These are phyloP conservation scores for Chorisops tibialis DNA, from an alignment of 2,888 invertebrate genomes.

Conservation along the genomic window DNA sequence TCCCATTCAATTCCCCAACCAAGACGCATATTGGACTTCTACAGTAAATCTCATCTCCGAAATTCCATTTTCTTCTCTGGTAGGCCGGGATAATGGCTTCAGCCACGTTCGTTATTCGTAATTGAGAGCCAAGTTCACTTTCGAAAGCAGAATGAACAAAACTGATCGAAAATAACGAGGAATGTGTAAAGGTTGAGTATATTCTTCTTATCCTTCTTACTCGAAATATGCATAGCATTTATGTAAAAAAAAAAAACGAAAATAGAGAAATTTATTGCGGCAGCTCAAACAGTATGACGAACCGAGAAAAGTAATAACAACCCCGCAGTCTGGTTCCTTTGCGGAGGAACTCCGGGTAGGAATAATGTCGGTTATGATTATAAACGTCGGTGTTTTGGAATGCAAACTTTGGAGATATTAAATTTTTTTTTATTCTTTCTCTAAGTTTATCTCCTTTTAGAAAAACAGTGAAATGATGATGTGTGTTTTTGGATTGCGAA, in stretches of 20 bases:
- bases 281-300: not conserved
- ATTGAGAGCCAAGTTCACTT: not conserved
- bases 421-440: conserved; percentile 14
- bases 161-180: conserved; percentile 16
- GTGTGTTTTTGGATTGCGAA: conserved; percentile 13
- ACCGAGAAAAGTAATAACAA: conserved; percentile 8
- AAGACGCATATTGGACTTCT: conserved; percentile 10
- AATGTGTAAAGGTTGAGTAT: conserved; percentile 8
- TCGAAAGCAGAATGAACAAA: not conserved
- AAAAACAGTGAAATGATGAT: conserved; percentile 10
- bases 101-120: not conserved
- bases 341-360: not conserved
- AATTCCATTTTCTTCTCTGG: not conserved
- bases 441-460: not conserved
- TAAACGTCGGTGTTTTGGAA: conserved; percentile 14
- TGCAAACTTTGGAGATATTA: conserved; percentile 16
- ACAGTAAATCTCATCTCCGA: conserved; percentile 6
- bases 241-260: conserved; percentile 2
- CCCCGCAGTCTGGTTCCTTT: not conserved
- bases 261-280: not conserved
- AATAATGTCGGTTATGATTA: conserved; percentile 17
- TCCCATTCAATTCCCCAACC: conserved; percentile 9
- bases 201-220: not conserved
- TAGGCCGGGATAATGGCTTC: not conserved
- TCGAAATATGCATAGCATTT: not conserved